These are phyloP conservation scores for Standfussiana lucernea DNA, from an alignment of 2,888 invertebrate genomes.

Conservation along the genomic window DNA sequence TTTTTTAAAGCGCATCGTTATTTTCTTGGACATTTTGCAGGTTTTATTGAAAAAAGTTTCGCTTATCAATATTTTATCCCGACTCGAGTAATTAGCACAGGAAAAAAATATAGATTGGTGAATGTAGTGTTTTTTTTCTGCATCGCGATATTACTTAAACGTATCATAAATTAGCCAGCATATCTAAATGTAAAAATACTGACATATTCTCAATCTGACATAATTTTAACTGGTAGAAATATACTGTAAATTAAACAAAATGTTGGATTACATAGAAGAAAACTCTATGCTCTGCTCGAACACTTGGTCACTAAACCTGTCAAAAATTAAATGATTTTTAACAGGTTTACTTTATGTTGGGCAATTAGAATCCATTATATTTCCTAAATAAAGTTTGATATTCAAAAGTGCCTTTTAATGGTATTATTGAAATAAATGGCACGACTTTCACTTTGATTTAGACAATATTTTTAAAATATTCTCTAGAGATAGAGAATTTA, in stretches of 20 bases:
- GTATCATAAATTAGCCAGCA: background rate
- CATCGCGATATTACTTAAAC: no score
- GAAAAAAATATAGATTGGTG: background rate
- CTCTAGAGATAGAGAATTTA: background rate
- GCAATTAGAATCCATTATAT: background rate
- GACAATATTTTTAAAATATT: no score
- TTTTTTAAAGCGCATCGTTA: conserved; percentile 13
- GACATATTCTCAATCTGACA: no score
- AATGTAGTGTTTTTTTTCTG: background rate
- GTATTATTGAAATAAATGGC: background rate
- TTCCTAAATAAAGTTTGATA: no score
- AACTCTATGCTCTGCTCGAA: background rate
- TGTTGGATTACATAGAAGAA: background rate
- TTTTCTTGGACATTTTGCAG: background rate
- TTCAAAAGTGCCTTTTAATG: no score
- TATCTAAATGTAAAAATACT: background rate
- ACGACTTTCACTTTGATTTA: background rate
- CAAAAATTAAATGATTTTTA: no score
- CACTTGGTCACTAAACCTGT: background rate
- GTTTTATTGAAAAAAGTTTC: conserved; percentile 39
- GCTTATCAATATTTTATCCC: background rate
- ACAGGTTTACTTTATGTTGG: background rate
- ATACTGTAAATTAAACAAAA: background rate
- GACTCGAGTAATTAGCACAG: background rate
- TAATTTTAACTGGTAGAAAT: background rate